Percentiles rank a stretch among this genome's conserved stretches.
Conservation (phyloP, 2,113 vertebrate genomes). For the Dermatemys mawii region DNA sequence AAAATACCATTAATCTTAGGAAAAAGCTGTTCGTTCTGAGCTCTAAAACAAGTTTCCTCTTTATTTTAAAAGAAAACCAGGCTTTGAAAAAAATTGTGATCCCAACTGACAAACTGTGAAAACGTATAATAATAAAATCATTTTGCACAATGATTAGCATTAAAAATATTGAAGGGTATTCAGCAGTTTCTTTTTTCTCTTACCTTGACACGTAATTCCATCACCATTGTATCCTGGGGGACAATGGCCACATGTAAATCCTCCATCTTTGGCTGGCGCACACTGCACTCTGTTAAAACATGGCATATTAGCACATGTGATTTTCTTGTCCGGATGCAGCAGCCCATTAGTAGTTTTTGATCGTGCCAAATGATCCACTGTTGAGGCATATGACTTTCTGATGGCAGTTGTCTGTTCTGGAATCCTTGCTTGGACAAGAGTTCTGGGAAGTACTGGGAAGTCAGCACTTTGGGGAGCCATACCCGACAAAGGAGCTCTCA, state of each 20-base stretch:
- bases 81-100: background rate
- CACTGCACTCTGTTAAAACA: slow-evolving; percentile 80
- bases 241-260: slow-evolving; percentile 78
- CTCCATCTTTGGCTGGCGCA: background rate
- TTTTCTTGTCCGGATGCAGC: background rate
- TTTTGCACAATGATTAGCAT: background rate
- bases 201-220: slow-evolving; percentile 81
- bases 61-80: slow-evolving; percentile 23
- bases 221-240: slow-evolving; percentile 79
- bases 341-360: rapidly evolving
- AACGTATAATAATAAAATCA: background rate
- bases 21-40: background rate
- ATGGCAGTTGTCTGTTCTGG: background rate
- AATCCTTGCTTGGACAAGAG: background rate
- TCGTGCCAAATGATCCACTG: background rate
- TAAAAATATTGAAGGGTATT: background rate
- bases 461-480: background rate
- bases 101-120: background rate
- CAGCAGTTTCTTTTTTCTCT: background rate
- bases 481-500: slow-evolving; percentile 36
- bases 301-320: slow-evolving; percentile 10
- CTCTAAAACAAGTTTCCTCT: background rate
- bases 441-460: background rate
- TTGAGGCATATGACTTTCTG: background rate
- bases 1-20: slow-evolving; percentile 8